A percentile compares a stretch with the other conserved stretches of the same genome.
phyloP scores from a whole-genome alignment of 1,140 invertebrate genomes.

The Agrypnia vestita region DNA sequence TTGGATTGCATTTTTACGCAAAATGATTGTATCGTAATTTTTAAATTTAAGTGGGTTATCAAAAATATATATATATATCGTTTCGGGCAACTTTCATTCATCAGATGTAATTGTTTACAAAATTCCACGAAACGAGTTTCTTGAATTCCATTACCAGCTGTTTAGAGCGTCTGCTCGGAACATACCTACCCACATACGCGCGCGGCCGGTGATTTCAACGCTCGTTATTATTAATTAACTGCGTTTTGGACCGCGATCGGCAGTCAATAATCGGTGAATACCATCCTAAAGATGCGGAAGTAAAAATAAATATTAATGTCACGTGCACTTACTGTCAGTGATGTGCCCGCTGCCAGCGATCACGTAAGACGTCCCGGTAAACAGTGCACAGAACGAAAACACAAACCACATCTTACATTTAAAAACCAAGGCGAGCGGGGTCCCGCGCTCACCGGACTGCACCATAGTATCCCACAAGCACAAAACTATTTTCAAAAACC shows the following conservation, averaged over 20 bases:
- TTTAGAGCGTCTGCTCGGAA: neutral
- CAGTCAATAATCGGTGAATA: conserved; percentile 1
- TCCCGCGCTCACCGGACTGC: conserved; percentile 46
- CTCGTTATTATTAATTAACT: conserved; percentile 37
- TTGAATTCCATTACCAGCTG: conserved; percentile 37
- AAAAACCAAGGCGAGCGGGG: conserved; percentile 48
- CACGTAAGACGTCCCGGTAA: conserved; percentile 50
- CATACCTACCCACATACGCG: neutral
- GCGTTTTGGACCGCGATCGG: conserved; percentile 4
- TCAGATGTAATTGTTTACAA: too few relatives aligned
- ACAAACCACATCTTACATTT: conserved; percentile 58
- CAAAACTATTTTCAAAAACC: conserved; percentile 44
- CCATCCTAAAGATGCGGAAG: conserved; percentile 7
- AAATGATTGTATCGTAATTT: neutral
- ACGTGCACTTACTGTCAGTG: conserved; percentile 56
- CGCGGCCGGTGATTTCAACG: conserved; percentile 33
- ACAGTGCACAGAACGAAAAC: conserved; percentile 57
- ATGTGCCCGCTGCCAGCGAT: conserved; percentile 50
- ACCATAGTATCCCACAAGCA: conserved; percentile 49
- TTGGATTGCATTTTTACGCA: too few relatives aligned
- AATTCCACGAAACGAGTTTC: neutral
- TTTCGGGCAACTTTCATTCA: too few relatives aligned
- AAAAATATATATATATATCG: too few relatives aligned
- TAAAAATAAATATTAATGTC: conserved; percentile 20
- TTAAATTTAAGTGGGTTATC: neutral